These are phyloP conservation scores for Thryonomys swinderianus DNA, from an alignment of 2,113 vertebrate genomes.

Conservation along the genomic window DNA sequence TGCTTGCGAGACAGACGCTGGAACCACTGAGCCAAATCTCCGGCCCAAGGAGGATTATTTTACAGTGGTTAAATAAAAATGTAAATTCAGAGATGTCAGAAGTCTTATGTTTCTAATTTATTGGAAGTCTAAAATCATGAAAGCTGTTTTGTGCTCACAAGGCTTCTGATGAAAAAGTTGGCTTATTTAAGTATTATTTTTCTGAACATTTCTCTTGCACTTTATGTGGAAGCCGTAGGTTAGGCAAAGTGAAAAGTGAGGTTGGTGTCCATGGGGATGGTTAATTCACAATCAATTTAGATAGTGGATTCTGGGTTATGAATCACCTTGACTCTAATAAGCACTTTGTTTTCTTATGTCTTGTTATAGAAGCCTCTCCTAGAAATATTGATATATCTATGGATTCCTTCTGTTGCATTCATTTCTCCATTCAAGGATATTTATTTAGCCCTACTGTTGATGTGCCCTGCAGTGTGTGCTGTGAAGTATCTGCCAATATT, in stretches of 20 bases:
- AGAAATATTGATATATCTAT: background rate
- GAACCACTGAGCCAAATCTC: no score
- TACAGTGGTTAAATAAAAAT: background rate
- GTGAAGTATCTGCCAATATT: background rate
- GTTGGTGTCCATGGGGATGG: background rate
- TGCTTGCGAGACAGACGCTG: no score
- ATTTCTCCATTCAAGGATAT: background rate
- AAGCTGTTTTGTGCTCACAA: background rate
- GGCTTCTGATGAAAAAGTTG: background rate
- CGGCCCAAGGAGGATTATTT: background rate
- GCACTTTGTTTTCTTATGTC: background rate
- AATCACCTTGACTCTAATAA: background rate
- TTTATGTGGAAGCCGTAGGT: background rate
- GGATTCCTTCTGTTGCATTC: background rate
- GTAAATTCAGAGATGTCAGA: background rate
- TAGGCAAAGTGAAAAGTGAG: background rate
- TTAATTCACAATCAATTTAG: background rate
- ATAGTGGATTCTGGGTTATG: background rate
- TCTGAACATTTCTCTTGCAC: background rate
- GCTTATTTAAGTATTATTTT: background rate
- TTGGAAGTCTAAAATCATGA: background rate
- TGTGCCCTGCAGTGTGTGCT: no score
- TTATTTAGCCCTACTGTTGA: background rate
- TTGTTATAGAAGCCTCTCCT: background rate
- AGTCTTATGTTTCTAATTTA: background rate